Conservation (phyloP, 2,113 vertebrate genomes). For the Athene noctua region DNA sequence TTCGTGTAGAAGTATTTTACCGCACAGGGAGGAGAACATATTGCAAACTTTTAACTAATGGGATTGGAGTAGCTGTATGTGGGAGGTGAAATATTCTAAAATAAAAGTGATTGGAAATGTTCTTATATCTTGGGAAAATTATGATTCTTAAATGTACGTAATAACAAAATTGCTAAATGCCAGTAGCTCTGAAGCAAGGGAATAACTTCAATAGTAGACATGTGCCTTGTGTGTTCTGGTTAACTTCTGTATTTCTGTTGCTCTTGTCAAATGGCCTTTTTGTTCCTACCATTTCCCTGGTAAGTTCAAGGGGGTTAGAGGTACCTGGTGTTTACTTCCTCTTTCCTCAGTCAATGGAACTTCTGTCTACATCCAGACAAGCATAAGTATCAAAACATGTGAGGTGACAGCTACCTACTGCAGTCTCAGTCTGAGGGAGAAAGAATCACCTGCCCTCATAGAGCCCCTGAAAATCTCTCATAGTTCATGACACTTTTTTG, state of each 20-base stretch:
- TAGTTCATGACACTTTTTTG: neutral
- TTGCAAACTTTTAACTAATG: neutral
- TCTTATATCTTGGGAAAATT: neutral
- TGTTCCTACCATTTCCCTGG: neutral
- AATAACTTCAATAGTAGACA: neutral
- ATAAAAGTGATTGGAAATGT: neutral
- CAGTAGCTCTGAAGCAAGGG: neutral
- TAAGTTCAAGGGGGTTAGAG: neutral
- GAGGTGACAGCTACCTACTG: neutral
- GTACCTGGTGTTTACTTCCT: neutral
- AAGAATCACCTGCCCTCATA: neutral
- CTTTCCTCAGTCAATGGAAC: neutral
- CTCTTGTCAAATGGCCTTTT: neutral
- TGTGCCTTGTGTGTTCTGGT: fast-evolving
- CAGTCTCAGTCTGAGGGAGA: neutral
- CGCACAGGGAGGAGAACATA: neutral
- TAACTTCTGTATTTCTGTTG: neutral
- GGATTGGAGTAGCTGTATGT: neutral
- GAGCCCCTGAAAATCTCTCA: neutral
- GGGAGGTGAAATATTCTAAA: constrained; percentile 34
- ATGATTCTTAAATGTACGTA: neutral
- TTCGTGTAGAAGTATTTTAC: neutral
- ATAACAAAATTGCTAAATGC: neutral
- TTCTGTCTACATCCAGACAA: neutral
- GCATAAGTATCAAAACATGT: neutral